Percentiles rank a stretch among this genome's conserved stretches.
Conservation (phyloP, 92 coral and sea anemone species). For the Desmophyllum pertusum region DNA sequence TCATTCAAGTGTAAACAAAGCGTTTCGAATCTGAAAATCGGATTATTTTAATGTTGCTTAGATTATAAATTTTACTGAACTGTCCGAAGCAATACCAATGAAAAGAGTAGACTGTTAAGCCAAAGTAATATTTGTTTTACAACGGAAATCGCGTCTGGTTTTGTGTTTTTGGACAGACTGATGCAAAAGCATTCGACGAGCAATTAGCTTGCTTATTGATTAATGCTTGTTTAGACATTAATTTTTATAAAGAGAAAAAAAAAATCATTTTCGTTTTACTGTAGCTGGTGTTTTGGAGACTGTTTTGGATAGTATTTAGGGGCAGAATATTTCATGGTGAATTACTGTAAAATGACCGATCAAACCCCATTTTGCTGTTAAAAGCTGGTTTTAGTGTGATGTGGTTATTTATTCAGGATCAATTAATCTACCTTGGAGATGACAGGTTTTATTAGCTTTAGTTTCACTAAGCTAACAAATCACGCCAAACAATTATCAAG, state of each 20-base stretch:
- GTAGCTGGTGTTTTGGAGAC: background rate
- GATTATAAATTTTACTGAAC: background rate
- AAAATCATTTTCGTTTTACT: too few relatives aligned
- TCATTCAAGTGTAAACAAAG: background rate
- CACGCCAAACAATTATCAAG: background rate
- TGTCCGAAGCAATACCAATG: background rate
- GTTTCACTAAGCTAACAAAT: slow-evolving; percentile 21
- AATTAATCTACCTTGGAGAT: background rate
- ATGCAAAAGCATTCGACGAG: too few relatives aligned
- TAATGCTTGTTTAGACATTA: too few relatives aligned
- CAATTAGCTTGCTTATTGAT: too few relatives aligned
- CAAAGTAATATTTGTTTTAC: background rate
- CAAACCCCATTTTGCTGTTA: background rate
- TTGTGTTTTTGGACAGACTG: background rate
- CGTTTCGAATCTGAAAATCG: background rate
- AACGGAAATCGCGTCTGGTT: background rate
- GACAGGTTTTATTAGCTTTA: slow-evolving; percentile 16
- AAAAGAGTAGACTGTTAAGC: background rate
- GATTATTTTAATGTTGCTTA: background rate
- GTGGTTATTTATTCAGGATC: background rate
- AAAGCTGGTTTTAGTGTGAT: background rate
- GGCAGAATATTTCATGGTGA: background rate
- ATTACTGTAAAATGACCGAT: background rate
- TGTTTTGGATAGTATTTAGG: background rate
- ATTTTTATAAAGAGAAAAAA: too few relatives aligned